Base-by-base conservation (phyloP, 2,113 vertebrate genomes). In the Benitochromis conjunctus region DNA sequence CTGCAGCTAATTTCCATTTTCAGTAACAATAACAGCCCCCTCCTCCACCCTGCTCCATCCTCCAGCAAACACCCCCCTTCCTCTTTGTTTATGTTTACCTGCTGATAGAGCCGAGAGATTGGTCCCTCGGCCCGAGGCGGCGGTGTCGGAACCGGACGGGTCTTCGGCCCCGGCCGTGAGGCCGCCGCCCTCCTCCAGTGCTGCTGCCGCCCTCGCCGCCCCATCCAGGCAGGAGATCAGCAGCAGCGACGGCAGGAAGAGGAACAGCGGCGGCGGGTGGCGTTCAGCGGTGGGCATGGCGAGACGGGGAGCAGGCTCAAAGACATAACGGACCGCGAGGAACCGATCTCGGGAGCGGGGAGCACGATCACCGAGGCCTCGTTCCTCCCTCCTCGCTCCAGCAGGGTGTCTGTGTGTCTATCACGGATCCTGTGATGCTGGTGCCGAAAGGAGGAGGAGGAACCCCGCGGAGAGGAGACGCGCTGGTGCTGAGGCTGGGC, bases 401-500 rank as follows among this genome's bases (percentile, higher is more conserved):
- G 26, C 26, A 26, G 26, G 26, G 26, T 26, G 60, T 38, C 6
- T 8, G 60, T 64, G 34, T 64, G 34, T 64, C 60, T 64, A 19
- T 69, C 79, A 43, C 18, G 79, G 57, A 24, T 34, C 8, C 29
- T 10, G 9, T 46, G 9, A n/a, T 4, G 80, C 21, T 7, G 81
- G 48, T 69, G 80, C 6, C 74, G 48, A 55, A 19, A 19, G 57
- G 56, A 38, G 66, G 38, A 48, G 53, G 34, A 4, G 4, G 31
- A 16, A 26, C 74, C 86, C 76, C 71, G 21, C 13, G 71, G 58
- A 87, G 54, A 80, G 60, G 89, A 31, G 90, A 91, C 81, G 90
- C 58, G 84, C 87, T 94, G 94, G 87, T 95, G 91, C 94, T 94
- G 94, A 95, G 77, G 87, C 88, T 94, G 92, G 94, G 93, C 79